Conservation (phyloP, 1,140 invertebrate genomes). For the Drosophila trapezifrons region DNA sequence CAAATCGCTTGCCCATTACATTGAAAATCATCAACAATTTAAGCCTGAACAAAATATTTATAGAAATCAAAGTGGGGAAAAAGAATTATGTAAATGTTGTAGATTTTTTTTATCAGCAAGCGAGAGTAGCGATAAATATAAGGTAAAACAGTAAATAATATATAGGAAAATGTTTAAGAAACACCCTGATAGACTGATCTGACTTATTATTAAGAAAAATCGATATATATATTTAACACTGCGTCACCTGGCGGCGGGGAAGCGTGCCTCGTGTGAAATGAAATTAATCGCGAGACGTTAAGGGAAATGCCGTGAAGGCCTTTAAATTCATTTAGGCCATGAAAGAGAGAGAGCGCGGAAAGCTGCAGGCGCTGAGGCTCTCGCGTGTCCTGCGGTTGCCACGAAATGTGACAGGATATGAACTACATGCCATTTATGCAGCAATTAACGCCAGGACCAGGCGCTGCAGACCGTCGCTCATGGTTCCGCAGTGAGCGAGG, state of each 20-base stretch:
- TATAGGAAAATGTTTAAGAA: not conserved
- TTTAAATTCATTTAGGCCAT: constrained; percentile 72
- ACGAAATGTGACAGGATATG: constrained; percentile 75
- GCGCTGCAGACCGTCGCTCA: constrained; percentile 23
- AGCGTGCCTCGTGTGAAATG: constrained; percentile 56
- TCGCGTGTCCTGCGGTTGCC: constrained; percentile 54
- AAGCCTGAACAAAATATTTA: constrained; percentile 11
- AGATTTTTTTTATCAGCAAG: constrained; percentile 5
- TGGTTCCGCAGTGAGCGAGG: constrained; percentile 15
- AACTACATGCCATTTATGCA: constrained; percentile 77
- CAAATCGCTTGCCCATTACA: constrained; percentile 66
- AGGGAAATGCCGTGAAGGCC: constrained; percentile 57
- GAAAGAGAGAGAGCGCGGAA: constrained; percentile 7
- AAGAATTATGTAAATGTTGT: constrained; percentile 9
- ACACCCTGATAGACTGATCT: not conserved
- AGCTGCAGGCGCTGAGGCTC: constrained; percentile 10
- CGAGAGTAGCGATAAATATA: not conserved
- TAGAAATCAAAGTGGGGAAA: constrained; percentile 20
- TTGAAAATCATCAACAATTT: constrained; percentile 54
- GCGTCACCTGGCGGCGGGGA: not conserved
- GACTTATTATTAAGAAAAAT: constrained; percentile 9
- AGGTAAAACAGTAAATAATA: not conserved
- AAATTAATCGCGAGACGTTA: constrained; percentile 75
- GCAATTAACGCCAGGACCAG: constrained; percentile 74
- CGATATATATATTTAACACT: constrained; percentile 7